Conservation (phyloP, 2,797 vertebrate genomes). For the Phoeniculus purpureus region DNA sequence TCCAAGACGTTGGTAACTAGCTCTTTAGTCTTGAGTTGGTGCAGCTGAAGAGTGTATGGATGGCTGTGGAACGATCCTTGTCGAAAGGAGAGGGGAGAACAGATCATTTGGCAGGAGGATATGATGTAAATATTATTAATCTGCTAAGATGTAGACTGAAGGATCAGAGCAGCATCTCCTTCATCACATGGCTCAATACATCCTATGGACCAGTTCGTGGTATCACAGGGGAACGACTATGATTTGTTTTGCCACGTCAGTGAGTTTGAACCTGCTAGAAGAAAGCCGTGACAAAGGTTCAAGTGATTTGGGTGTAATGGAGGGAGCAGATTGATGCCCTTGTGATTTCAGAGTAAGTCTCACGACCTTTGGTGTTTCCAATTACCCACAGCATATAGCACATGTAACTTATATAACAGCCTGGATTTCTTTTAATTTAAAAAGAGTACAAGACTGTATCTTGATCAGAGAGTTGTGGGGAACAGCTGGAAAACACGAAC, state of each 20-base stretch:
- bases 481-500: not conserved
- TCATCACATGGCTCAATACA: not conserved
- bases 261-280: not conserved
- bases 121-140: not conserved
- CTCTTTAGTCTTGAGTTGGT: constrained; percentile 11
- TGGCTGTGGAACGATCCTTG: not conserved
- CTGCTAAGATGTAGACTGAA: not conserved
- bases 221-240: not conserved
- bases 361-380: not conserved
- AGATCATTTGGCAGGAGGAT: not conserved
- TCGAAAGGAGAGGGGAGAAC: not conserved
- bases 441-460: not conserved
- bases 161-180: not conserved
- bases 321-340: not conserved
- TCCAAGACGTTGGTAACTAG: not conserved
- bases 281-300: not conserved
- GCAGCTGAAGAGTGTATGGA: not conserved
- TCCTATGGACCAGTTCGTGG: not conserved
- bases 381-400: not conserved
- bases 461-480: not conserved
- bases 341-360: not conserved
- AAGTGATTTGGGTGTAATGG: not conserved
- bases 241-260: not conserved
- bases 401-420: not conserved
- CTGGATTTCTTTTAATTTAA: not conserved